Conservation (phyloP, 2,113 vertebrate genomes). For the Lagopus leucura region DNA sequence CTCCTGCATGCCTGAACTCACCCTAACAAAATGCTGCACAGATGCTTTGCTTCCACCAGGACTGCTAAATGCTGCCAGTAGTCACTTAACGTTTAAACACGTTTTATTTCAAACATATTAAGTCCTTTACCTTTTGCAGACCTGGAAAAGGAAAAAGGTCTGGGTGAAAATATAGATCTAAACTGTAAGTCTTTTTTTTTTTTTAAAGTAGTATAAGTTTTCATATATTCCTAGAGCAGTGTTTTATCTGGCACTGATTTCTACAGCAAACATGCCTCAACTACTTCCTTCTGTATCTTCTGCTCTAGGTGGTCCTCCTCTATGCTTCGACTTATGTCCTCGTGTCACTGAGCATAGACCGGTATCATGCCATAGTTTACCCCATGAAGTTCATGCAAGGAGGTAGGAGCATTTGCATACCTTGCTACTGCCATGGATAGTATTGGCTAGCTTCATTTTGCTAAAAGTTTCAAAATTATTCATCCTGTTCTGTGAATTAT, state of each 20-base stretch:
- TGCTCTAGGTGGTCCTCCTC: slow-evolving; percentile 80
- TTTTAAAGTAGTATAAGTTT: not conserved
- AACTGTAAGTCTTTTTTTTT: not conserved
- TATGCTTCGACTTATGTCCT: slow-evolving; percentile 82
- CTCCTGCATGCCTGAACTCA: fast-evolving
- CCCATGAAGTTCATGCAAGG: slow-evolving; percentile 84
- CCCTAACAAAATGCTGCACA: not conserved
- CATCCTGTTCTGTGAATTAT: slow-evolving; percentile 13
- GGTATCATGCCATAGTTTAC: slow-evolving; percentile 82
- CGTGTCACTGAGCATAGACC: slow-evolving; percentile 82
- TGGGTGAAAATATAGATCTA: not conserved
- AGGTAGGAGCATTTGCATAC: slow-evolving; percentile 68
- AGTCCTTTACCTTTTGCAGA: not conserved
- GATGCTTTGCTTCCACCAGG: not conserved
- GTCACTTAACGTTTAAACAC: not conserved
- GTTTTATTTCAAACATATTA: not conserved
- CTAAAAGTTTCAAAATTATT: not conserved
- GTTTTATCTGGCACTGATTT: not conserved
- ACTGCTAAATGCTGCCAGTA: not conserved
- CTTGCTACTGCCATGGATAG: not conserved
- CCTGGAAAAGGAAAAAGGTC: not conserved
- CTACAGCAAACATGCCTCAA: not conserved
- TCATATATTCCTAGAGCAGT: not conserved
- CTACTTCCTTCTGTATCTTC: not conserved
- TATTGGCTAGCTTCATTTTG: not conserved